These are phyloP conservation scores for Chymomyza fuscimana DNA, from an alignment of 2,888 invertebrate species.

Conservation along the genomic window DNA sequence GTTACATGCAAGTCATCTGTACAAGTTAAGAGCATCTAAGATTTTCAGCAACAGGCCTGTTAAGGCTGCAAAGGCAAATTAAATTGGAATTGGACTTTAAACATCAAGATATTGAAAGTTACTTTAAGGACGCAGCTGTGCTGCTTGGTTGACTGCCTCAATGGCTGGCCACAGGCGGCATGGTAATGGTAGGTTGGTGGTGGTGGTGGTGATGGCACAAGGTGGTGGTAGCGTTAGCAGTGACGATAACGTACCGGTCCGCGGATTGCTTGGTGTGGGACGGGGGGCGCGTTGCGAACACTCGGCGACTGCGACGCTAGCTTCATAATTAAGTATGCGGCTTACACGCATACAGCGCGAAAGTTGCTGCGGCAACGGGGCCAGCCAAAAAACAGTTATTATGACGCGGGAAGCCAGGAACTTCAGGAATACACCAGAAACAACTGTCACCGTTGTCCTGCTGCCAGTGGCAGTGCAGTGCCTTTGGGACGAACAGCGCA, in stretches of 20 bases:
- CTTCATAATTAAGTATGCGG: conserved; percentile 74
- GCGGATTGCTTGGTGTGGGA: not conserved
- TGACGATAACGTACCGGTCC: not conserved
- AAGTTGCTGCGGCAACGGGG: conserved; percentile 21
- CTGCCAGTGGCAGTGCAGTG: conserved; percentile 74
- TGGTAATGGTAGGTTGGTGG: not conserved
- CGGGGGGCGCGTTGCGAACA: not conserved
- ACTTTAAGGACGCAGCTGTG: conserved; percentile 71
- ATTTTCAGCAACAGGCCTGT: conserved; percentile 2
- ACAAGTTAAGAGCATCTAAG: not conserved
- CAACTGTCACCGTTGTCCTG: conserved; percentile 63
- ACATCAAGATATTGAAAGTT: conserved; percentile 63
- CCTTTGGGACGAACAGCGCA: conserved; percentile 67
- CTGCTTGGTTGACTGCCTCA: conserved; percentile 17
- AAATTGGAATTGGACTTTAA: conserved; percentile 44
- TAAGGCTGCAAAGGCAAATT: conserved; percentile 21
- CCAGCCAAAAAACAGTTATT: conserved; percentile 33
- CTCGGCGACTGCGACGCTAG: conserved; percentile 24
- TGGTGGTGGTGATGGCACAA: not conserved
- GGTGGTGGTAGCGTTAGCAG: not conserved
- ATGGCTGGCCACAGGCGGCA: conserved; percentile 38
- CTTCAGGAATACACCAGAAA: conserved; percentile 18
- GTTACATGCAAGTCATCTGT: no score
- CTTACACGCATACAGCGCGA: conserved; percentile 48
- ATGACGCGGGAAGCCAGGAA: conserved; percentile 7